Evolutionary conservation across 2,888 invertebrate species (phyloP).

Genomic region (Lycocerus yunnanus): DNA sequence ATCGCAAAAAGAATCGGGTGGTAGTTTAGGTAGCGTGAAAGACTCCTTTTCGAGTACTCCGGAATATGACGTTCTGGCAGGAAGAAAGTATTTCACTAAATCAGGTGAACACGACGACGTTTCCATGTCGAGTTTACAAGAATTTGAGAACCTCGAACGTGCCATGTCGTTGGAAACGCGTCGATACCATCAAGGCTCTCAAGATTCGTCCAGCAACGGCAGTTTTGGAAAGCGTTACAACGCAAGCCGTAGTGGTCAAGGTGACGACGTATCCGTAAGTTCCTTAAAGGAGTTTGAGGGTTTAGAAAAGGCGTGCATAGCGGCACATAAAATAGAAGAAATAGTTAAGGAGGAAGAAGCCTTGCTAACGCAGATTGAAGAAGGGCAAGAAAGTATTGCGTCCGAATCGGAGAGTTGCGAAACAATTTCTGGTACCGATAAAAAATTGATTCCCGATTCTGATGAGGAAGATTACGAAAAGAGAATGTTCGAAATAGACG

Average conservation of each 20-base stretch:
- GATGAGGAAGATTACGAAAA: constrained; percentile 66
- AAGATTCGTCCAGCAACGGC: constrained; percentile 83
- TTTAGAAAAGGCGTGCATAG: constrained; percentile 84
- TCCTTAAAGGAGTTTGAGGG: constrained; percentile 93
- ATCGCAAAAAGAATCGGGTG: constrained; percentile 78
- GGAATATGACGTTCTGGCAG: constrained; percentile 84
- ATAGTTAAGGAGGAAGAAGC: constrained; percentile 87
- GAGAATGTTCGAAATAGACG: constrained; percentile 70
- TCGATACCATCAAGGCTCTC: constrained; percentile 75
- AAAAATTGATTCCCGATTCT: constrained; percentile 62
- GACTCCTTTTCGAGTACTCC: constrained; percentile 92
- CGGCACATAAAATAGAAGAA: constrained; percentile 81
- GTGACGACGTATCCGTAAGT: constrained; percentile 84
- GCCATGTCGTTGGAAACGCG: constrained; percentile 81
- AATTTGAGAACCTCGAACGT: constrained; percentile 90
- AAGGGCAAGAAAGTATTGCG: constrained; percentile 58
- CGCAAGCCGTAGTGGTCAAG: constrained; percentile 73
- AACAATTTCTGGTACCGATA: constrained; percentile 66
- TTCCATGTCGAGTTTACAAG: constrained; percentile 90
- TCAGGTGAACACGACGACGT: constrained; percentile 89
- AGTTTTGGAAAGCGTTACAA: constrained; percentile 76
- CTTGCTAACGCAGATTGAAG: constrained; percentile 63
- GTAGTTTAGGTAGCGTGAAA: constrained; percentile 76
- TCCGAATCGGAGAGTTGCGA: constrained; percentile 65
- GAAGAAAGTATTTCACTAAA: constrained; percentile 80